A percentile compares a stretch with the other conserved stretches of the same genome.
These are phyloP conservation scores for Malurus elegans DNA, from an alignment of 2,113 vertebrate species.

Conservation along the genomic window DNA sequence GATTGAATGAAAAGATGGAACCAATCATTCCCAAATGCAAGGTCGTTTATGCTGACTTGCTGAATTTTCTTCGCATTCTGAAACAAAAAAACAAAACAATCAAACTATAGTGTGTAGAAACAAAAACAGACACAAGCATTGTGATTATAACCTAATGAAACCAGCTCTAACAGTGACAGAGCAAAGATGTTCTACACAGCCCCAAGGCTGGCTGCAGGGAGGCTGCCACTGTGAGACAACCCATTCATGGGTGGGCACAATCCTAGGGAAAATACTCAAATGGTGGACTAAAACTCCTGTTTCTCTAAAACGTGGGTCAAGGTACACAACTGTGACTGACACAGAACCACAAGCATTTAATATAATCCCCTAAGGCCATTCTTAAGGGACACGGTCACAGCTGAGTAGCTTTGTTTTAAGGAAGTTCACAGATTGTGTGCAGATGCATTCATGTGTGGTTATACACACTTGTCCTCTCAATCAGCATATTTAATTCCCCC, in stretches of 20 bases:
- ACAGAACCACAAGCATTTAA: background rate
- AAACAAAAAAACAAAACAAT: background rate
- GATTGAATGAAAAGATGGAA: background rate
- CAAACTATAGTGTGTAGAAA: background rate
- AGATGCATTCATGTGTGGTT: background rate
- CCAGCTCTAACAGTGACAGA: background rate
- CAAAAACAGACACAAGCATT: background rate
- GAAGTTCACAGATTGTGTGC: background rate
- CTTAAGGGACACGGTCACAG: background rate
- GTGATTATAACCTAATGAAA: background rate
- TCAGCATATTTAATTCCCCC: background rate
- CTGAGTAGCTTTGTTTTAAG: background rate
- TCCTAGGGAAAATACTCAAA: background rate
- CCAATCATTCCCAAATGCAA: background rate
- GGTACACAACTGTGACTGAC: background rate
- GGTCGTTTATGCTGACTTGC: background rate
- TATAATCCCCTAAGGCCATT: background rate
- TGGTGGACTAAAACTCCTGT: background rate
- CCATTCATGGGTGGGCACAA: rapidly evolving
- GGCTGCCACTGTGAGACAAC: background rate
- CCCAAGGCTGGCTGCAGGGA: background rate
- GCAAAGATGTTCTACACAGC: background rate
- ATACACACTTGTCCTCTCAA: background rate
- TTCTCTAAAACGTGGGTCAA: background rate
- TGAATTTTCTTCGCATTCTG: background rate